A percentile compares a stretch with the other conserved stretches of the same genome.
Evolutionary conservation across 2,888 invertebrate species (phyloP).

Genomic region (Amphipoea oculea): DNA sequence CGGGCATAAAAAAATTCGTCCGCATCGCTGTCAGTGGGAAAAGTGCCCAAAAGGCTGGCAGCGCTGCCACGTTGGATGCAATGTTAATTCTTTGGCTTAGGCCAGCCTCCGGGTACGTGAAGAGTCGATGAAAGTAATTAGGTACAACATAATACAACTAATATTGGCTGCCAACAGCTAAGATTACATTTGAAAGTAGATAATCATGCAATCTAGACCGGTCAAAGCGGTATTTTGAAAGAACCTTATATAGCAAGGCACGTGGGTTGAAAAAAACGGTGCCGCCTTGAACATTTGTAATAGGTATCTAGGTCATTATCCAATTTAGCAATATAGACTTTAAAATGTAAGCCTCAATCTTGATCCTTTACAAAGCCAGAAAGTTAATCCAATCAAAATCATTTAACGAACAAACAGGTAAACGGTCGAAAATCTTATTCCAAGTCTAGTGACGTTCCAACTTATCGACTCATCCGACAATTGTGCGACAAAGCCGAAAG

Average conservation of each 20-base stretch:
- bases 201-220: not conserved
- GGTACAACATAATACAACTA: not conserved
- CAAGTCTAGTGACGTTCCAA: constrained; percentile 51
- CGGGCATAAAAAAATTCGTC: not conserved
- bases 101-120: not conserved
- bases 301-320: not conserved
- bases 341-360: not conserved
- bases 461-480: constrained; percentile 64
- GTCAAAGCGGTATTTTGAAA: not conserved
- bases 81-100: not conserved
- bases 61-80: not conserved
- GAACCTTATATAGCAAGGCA: not conserved
- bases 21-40: not conserved
- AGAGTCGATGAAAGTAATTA: not conserved
- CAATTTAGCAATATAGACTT: not conserved
- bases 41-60: not conserved
- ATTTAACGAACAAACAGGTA: constrained; percentile 31
- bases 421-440: constrained; percentile 47
- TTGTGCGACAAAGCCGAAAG: constrained; percentile 50
- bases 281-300: not conserved
- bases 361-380: constrained; percentile 3
- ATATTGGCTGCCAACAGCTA: not conserved
- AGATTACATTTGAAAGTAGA: not conserved
- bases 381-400: constrained; percentile 8
- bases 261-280: not conserved